Conservation (phyloP, 2,888 invertebrate species). For the Neoascia interrupta region DNA sequence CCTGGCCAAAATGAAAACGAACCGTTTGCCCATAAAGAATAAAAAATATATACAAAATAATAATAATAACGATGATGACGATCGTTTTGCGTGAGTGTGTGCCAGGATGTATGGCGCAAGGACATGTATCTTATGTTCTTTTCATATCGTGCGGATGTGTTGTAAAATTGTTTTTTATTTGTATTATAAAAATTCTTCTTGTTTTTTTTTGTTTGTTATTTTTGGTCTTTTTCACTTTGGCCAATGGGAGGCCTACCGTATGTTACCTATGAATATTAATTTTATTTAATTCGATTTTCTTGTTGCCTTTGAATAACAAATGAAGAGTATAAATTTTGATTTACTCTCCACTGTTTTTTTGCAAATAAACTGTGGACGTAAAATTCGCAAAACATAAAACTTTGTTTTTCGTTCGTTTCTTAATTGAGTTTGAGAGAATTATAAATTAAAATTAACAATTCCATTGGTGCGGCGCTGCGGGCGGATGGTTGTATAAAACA, state of each 20-base stretch:
- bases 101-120: constrained; percentile 1
- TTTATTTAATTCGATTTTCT: not conserved
- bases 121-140: constrained; percentile 7
- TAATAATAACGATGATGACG: constrained; percentile 46
- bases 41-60: constrained; percentile 36
- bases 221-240: no score
- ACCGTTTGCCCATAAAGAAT: constrained; percentile 33
- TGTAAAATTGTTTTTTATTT: constrained; percentile 30
- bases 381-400: no score
- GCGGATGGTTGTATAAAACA: no score
- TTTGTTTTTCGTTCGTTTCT: no score
- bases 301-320: no score
- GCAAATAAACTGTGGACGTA: no score
- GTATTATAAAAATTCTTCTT: constrained; percentile 4
- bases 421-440: no score
- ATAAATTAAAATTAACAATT: no score
- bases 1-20: constrained; percentile 42
- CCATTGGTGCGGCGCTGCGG: no score
- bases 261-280: constrained; percentile 2
- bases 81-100: constrained; percentile 41
- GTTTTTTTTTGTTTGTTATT: no score
- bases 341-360: no score
- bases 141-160: constrained; percentile 2
- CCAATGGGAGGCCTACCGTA: constrained; percentile 9
- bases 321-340: no score